Evolutionary conservation across 1,140 invertebrate species (phyloP), one percentile per base, ranked within the genome.

Genomic region (Calephelis virginiensis): DNA sequence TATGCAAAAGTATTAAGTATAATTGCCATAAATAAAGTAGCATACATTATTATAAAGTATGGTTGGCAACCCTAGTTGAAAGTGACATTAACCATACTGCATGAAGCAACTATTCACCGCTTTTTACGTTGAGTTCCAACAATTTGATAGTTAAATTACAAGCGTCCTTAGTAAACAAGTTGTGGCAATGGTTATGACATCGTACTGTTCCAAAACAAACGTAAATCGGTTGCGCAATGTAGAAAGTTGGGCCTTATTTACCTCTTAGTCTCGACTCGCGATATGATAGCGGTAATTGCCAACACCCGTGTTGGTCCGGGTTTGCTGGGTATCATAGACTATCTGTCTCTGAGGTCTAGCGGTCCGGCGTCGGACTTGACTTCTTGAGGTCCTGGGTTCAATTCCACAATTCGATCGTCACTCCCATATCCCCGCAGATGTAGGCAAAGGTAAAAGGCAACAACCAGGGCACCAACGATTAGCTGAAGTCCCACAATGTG

Each of bases 181-280:
- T 66, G 37, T 17, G 61, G 45, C 53, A 61, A 49, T 37, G 56
- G 28, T 66, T 66, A 59, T 66, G 64, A 66, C 64, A 66, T 56
- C 56, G 60, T 66, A 60, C 64, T 53, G 46, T 40, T 12, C 53
- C 64, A 61, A 66, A 66, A 46, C 59, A 63, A 66, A 66, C 64
- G 64, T 45, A 61, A 66, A 66, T n/a, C 53, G 60, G 43, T 66
- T 66, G 56, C 60, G 64, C 38, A 66, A 66, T 28, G 50, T 66
- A 66, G 64, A 66, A 66, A 66, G 64, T 61, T 14, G 17, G 60
- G 64, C 14, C 56, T 66, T 66, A 47, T 66, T 66, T 66, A 37
- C 53, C 17, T 59, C 53, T 59, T 28, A 56, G 53, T 56, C 17
- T 56, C 53, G 28, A 53, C 13, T 37, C 17, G 11, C 14, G 53